Evolutionary conservation across 2,888 invertebrate genomes (phyloP).

Genomic region (Maniola hyperantus): DNA sequence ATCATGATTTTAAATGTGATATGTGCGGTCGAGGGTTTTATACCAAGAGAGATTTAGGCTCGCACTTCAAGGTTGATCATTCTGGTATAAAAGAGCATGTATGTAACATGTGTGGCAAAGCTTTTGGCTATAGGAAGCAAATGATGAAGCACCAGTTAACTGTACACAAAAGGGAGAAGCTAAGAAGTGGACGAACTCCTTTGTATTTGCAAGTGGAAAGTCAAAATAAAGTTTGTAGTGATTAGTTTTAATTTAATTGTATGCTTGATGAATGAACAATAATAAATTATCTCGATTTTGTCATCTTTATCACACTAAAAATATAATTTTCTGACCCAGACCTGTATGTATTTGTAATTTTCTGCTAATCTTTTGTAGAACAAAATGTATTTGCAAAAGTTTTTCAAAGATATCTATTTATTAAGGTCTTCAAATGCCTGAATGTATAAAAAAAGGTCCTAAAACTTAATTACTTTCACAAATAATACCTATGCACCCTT

Average conservation of each 20-base stretch:
- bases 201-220: constrained; percentile 63
- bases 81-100: constrained; percentile 68
- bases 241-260: constrained; percentile 4
- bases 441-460: no score
- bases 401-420: no score
- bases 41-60: constrained; percentile 59
- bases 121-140: constrained; percentile 71
- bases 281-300: no score
- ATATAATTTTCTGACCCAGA: no score
- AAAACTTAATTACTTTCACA: no score
- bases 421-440: no score
- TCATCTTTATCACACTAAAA: no score
- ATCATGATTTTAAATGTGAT: constrained; percentile 65
- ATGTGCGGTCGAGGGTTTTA: constrained; percentile 66
- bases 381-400: no score
- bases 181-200: constrained; percentile 64
- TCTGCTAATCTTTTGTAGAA: no score
- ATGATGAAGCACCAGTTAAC: constrained; percentile 74
- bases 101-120: constrained; percentile 68
- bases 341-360: no score
- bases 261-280: neutral
- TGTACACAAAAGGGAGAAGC: constrained; percentile 71
- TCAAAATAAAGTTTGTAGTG: constrained; percentile 3
- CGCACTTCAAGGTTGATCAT: constrained; percentile 72
- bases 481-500: no score